phyloP scores from a whole-genome alignment of 2,888 invertebrate genomes.

The Drosophila nr. perissopoda region DNA sequence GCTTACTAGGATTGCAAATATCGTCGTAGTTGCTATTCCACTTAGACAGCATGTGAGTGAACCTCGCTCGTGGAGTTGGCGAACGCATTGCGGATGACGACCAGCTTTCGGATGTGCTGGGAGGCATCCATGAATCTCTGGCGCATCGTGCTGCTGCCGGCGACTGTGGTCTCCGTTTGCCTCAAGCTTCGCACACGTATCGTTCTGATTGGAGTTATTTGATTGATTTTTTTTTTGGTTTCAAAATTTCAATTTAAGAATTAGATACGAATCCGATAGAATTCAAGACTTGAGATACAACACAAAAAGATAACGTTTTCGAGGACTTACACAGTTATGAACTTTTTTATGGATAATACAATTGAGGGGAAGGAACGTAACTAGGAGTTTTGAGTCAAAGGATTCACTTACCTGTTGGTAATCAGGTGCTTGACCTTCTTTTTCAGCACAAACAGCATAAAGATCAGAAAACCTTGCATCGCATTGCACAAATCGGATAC shows the following conservation, averaged over 20 bases:
- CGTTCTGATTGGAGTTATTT: conserved; percentile 60
- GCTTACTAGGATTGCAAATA: conserved; percentile 45
- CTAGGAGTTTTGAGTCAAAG: neutral
- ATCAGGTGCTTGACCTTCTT: conserved; percentile 85
- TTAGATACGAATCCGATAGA: conserved; percentile 17
- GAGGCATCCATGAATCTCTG: conserved; percentile 82
- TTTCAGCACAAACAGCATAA: conserved; percentile 88
- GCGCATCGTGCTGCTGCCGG: conserved; percentile 72
- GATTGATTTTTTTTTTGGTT: neutral
- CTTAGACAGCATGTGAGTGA: conserved; percentile 74
- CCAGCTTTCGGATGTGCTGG: conserved; percentile 80
- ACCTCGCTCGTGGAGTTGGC: conserved; percentile 54
- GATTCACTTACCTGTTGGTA: conserved; percentile 80
- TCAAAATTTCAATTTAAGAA: conserved; percentile 6
- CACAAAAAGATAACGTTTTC: conserved; percentile 4
- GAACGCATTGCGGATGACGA: conserved; percentile 82
- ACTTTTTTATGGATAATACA: conserved; percentile 32
- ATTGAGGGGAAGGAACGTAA: neutral
- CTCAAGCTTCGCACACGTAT: conserved; percentile 77
- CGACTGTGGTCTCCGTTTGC: conserved; percentile 78
- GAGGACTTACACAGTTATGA: conserved; percentile 47
- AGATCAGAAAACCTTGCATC: conserved; percentile 87
- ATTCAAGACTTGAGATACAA: conserved; percentile 7
- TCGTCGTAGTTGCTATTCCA: neutral
- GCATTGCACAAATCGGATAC: conserved; percentile 87